Percentiles rank a stretch among this genome's conserved stretches.
Evolutionary conservation across 2,888 invertebrate genomes (phyloP).

Genomic region (Ectemnius continuus): DNA sequence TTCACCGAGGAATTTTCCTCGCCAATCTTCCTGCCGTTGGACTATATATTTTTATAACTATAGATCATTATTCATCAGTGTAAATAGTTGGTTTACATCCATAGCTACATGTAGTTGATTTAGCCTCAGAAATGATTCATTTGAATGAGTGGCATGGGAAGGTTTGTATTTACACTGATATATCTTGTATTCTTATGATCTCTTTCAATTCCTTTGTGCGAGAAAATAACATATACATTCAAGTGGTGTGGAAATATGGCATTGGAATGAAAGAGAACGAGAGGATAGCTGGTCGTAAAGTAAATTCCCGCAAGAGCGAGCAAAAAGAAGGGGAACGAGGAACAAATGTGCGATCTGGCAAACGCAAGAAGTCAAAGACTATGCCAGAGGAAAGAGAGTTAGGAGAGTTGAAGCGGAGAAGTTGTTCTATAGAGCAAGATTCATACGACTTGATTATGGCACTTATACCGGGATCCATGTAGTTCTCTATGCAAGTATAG

Average conservation of each 20-base stretch:
- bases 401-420: slow-evolving; percentile 41
- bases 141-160: too few species aligned
- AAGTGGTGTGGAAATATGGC: too few species aligned
- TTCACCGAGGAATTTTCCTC: background rate
- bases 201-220: too few species aligned
- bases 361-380: slow-evolving; percentile 18
- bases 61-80: too few species aligned
- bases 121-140: too few species aligned
- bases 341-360: slow-evolving; percentile 16
- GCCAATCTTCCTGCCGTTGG: background rate
- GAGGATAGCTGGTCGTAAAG: slow-evolving; percentile 63
- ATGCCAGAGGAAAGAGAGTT: slow-evolving; percentile 25
- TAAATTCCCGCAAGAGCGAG: slow-evolving; percentile 59
- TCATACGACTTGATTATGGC: slow-evolving; percentile 48
- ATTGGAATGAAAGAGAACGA: slow-evolving; percentile 29
- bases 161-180: too few species aligned
- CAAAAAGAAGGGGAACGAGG: slow-evolving; percentile 30
- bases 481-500: slow-evolving; percentile 1
- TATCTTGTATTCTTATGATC: too few species aligned
- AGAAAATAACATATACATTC: too few species aligned
- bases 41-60: too few species aligned
- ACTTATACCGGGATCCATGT: slow-evolving; percentile 40
- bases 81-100: too few species aligned
- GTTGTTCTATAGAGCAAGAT: slow-evolving; percentile 44
- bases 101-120: too few species aligned